Evolutionary conservation across 2,888 invertebrate genomes (phyloP).

Genomic region (Sialis lutaria): DNA sequence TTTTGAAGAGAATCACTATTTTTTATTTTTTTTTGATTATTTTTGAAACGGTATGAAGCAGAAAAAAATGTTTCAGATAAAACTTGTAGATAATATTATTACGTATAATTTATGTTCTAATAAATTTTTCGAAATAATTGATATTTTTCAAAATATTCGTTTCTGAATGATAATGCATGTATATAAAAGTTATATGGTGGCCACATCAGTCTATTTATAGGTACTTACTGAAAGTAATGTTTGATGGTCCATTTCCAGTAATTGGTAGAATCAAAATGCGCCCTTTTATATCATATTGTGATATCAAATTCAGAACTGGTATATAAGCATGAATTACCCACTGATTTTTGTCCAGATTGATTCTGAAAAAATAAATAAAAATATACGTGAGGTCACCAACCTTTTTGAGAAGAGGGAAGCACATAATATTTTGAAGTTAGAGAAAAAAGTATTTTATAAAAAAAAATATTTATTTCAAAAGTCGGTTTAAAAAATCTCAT

Average conservation of each 20-base stretch:
- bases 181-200: no score
- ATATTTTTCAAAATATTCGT: no score
- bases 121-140: no score
- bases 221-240: constrained; percentile 17
- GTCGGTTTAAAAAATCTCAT: no score
- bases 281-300: constrained; percentile 18
- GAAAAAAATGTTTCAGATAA: no score
- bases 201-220: not conserved
- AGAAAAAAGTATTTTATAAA: not conserved
- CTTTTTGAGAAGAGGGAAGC: not conserved
- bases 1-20: constrained; percentile 4
- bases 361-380: constrained; percentile 8
- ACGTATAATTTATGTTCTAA: no score
- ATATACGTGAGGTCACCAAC: not conserved
- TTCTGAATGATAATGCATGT: no score
- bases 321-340: constrained; percentile 10
- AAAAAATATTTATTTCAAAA: no score
- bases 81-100: no score
- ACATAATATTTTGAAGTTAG: constrained; percentile 5
- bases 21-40: no score
- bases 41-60: no score
- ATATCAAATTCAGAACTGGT: constrained; percentile 11
- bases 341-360: constrained; percentile 11
- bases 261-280: constrained; percentile 17
- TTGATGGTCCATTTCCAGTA: constrained; percentile 17